These are phyloP conservation scores for Genyomyrus donnyi DNA, from an alignment of 2,113 vertebrate species.

Conservation along the genomic window DNA sequence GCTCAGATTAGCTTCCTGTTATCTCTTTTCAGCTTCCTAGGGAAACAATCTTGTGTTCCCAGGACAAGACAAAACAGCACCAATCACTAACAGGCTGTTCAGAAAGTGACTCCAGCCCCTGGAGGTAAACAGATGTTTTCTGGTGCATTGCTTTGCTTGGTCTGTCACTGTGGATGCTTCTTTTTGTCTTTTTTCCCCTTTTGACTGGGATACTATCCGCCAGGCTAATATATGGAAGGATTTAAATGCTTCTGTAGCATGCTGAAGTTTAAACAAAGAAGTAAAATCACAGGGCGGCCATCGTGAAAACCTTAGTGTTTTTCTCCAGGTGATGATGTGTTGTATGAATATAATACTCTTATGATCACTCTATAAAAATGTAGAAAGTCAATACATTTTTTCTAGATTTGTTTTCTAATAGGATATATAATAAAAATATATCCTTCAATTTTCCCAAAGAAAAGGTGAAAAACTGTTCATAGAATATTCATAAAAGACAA, in stretches of 20 bases:
- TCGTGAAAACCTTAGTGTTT: not conserved
- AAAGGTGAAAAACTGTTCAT: not conserved
- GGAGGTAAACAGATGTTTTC: not conserved
- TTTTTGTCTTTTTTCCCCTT: not conserved
- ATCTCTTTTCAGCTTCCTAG: constrained; percentile 3
- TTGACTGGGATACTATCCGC: not conserved
- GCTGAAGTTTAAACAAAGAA: not conserved
- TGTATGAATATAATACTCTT: not conserved
- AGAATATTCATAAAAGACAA: not conserved
- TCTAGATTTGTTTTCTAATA: not conserved
- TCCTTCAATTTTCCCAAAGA: not conserved
- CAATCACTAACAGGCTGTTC: not conserved
- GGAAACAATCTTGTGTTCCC: constrained; percentile 14
- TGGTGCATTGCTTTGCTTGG: not conserved
- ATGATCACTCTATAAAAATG: not conserved
- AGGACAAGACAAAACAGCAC: not conserved
- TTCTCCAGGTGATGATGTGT: not conserved
- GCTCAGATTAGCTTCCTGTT: not conserved
- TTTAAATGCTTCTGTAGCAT: not conserved
- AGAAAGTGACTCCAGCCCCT: not conserved
- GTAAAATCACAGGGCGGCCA: not conserved
- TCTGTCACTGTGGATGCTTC: not conserved
- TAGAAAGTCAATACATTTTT: not conserved
- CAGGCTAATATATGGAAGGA: not conserved
- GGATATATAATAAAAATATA: not conserved